Evolutionary conservation across 1,140 invertebrate genomes (phyloP), one percentile per base, ranked within the genome.

Genomic region (Nebria ingens): DNA sequence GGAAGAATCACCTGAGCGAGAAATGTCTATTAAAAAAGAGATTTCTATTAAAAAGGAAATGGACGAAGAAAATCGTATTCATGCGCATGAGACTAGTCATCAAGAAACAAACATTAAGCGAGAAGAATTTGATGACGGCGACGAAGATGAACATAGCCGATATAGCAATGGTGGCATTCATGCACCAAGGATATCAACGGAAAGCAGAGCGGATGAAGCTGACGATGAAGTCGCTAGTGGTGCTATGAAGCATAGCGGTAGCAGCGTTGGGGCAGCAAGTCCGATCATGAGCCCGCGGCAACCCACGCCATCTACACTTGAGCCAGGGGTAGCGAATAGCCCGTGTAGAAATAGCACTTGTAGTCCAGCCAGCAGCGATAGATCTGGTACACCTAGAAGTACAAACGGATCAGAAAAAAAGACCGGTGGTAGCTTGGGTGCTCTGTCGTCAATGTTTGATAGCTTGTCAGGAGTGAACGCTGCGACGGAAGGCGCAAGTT

Each of bases 361-460:
- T 52, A 89, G 85, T 72, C 85, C 85, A 1, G 79, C 81, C 3
- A 79, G 75, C 59, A 86, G 85, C 61, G 86, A 89, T 59, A 76
- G 86, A 21, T 89, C 87, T 1, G 80, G 78, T 0, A 84, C 83
- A 1, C 81, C 84, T 0, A 67, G 80, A 4, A 79, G 81, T 58
- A 85, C 86, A 0, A 83, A 83, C 1, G 79, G 79, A 20, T 74
- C 78, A 21, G 63, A 70, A 54, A 73, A 74, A 54, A 65, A 68
- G 21, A 63, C 65, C 52, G 73, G 63, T 51, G 79, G 78, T 19
- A 90, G 88, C 62, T 74, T 91, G n/a, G 84, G 86, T 15, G 89
- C 89, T 0, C 70, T 93, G 0, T 90, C 87, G 1, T 90, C 88
- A n/a, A 91, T 91, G 89, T 91, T 91, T 61, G 88, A 91, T 70